Evolutionary conservation across 2,888 invertebrate species (phyloP).

Genomic region (Steromphala cineraria): DNA sequence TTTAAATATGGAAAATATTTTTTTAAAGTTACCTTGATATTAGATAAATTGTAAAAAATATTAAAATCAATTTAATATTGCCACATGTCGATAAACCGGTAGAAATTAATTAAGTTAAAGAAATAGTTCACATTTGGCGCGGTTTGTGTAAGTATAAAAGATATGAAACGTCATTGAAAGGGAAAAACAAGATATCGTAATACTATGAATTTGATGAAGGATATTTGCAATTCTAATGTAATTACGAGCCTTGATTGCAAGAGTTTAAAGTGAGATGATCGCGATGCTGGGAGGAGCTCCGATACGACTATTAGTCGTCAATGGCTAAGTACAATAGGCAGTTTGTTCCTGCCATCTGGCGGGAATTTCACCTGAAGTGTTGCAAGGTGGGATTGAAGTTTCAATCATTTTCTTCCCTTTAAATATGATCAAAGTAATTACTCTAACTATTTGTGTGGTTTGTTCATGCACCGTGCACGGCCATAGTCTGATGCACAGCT

Average conservation of each 20-base stretch:
- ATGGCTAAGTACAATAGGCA: slow-evolving; percentile 19
- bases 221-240: slow-evolving; percentile 25
- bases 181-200: slow-evolving; percentile 11
- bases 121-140: slow-evolving; percentile 10
- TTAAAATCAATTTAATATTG: neutral
- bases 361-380: slow-evolving; percentile 31
- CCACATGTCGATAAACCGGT: neutral
- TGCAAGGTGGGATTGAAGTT: slow-evolving; percentile 11
- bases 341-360: slow-evolving; percentile 30
- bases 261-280: neutral
- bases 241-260: slow-evolving; percentile 4
- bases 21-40: slow-evolving; percentile 6
- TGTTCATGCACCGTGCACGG: slow-evolving; percentile 5
- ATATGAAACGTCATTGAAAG: slow-evolving; percentile 4
- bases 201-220: slow-evolving; percentile 6
- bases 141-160: slow-evolving; percentile 8
- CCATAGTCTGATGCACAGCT: neutral
- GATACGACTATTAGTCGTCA: slow-evolving; percentile 13
- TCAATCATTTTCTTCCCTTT: slow-evolving; percentile 14
- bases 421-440: slow-evolving; percentile 14
- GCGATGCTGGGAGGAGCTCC: neutral
- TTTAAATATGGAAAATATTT: too few species aligned
- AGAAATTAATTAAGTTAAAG: neutral
- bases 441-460: slow-evolving; percentile 17
- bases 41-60: neutral